Evolutionary conservation across 2,888 invertebrate species (phyloP), one percentile per base, ranked within the genome.

Genomic region (Acronicta leporina): DNA sequence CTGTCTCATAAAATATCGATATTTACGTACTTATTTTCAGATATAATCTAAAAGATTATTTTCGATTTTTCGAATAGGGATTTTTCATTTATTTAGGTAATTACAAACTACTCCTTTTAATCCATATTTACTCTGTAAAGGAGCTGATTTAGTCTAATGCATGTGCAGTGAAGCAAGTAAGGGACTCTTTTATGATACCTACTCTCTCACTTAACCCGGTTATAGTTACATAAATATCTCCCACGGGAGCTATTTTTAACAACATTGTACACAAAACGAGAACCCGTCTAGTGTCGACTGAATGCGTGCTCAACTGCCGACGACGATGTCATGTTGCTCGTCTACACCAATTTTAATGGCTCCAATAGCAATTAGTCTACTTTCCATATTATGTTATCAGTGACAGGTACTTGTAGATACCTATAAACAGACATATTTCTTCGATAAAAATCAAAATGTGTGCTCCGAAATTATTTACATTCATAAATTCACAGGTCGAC

Each of bases 151-250:
- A 38, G 20, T 50, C 44, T 69, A 68, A 54, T 67, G 60, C 61
- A 74, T 72, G 73, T 86, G 79, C 82, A 85, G 74, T 71, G 70
- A 70, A 78, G 72, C 77, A 80, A 81, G 73, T 80, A 79, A 68
- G 77, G 70, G 78, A 78, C 78, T 80, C 79, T 83, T 89, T 90
- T 87, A 84, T 89, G 85, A 87, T 82, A 38, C 38, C 38, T 38
- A 83, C 78, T 82, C 82, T 73, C 81, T 84, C 87, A 86, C 85
- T 88, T 92, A 93, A 93, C 94, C 93, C 86, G 94, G 94, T 94
- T 86, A 90, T 91, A 92, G 92, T 89, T 83, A 87, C 88, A 88
- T 85, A 92, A 92, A 94, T 94, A 93, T 91, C 90, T 88, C 88
- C 85, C 88, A 87, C 86, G 78, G 77, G 79, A 55, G 83, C 87